These are phyloP conservation scores for pig (Sus scrofa) DNA, from an alignment of 2,113 vertebrate species.

Conservation along the genomic window T2T-Sscrofa CM000829.6:57476501-57477000, in stretches of 20 bases:
- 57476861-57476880: not conserved
- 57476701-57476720: not conserved
- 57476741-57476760: not conserved
- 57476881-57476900: not conserved
- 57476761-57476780: too few relatives aligned
- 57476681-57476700: not conserved
- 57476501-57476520: not conserved
- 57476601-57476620: not conserved
- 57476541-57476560: not conserved
- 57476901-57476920: not conserved
- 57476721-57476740: not conserved
- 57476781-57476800: not conserved
- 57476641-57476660: not conserved
- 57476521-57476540: not conserved
- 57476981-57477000: not conserved
- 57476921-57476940: not conserved
- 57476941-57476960: not conserved
- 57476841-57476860: not conserved
- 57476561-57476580: not conserved
- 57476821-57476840: not conserved
- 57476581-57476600: not conserved
- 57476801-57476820: not conserved
- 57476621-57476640: not conserved
- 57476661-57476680: not conserved
- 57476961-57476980: not conserved